phyloP scores from a whole-genome alignment of 2,113 vertebrate genomes.

The Phrynocephalus versicolor region DNA sequence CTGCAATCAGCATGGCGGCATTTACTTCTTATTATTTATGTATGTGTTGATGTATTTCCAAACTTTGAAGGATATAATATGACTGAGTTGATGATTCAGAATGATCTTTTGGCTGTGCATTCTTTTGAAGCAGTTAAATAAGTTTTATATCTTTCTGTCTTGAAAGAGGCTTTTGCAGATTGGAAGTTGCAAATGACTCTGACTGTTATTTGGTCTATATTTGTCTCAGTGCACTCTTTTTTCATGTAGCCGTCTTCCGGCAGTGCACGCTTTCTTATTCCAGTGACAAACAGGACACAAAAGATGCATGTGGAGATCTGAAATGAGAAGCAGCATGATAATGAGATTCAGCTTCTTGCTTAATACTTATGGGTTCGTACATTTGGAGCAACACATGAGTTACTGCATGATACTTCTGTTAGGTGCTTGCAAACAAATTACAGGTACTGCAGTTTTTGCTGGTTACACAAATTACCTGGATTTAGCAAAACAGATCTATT shows the following conservation, averaged over 20 bases:
- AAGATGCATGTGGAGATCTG: slow-evolving; percentile 7
- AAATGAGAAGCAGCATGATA: slow-evolving; percentile 37
- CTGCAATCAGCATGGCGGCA: too few species aligned
- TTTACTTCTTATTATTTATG: too few species aligned
- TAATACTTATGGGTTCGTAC: background rate
- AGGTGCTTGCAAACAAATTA: slow-evolving; percentile 19
- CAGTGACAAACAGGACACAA: slow-evolving; percentile 9
- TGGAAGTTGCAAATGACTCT: background rate
- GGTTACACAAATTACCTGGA: background rate
- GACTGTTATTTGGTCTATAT: slow-evolving; percentile 29
- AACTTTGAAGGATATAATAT: background rate
- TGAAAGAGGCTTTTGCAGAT: background rate
- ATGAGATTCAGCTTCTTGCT: slow-evolving; percentile 22
- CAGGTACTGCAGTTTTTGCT: background rate
- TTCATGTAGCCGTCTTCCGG: slow-evolving; percentile 23
- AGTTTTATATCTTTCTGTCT: background rate
- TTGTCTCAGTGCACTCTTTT: slow-evolving; percentile 20
- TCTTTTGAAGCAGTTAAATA: slow-evolving; percentile 30
- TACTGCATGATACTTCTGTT: background rate
- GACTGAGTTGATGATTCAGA: background rate
- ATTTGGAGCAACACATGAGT: slow-evolving; percentile 6
- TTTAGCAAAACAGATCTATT: background rate
- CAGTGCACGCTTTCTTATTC: background rate
- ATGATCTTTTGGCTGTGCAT: background rate
- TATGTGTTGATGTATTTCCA: background rate